Evolutionary conservation across 2,113 vertebrate species (phyloP), one percentile per base, ranked within the genome.

Genomic region (Cnemophilus loriae): DNA sequence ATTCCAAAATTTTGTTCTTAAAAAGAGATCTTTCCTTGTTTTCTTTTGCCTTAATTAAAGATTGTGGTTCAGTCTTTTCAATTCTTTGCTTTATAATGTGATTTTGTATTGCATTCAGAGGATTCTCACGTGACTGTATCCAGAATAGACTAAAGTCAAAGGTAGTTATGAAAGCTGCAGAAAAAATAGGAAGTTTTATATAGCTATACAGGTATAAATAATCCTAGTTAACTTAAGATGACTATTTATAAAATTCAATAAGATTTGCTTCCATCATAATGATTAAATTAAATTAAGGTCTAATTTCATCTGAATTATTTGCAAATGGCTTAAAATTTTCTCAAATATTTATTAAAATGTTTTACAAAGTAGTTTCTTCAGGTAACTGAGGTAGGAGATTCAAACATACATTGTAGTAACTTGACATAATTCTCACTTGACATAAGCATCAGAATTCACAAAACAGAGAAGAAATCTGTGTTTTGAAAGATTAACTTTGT

Each of bases 91-190:
- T 68, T 55, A 6, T 3, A 32, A 46, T 11, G 3, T 6, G 5
- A 52, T 47, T 73, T 65, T 59, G 4, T 42, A 44, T 14, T 68
- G 22, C 44, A 42, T 65, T 83, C n/a, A 61, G 21, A 42, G 21
- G 8, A 81, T 22, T 46, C 11, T 82, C 11, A 33, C 0, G 0
- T 23, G 13, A 74, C 35, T 17, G 4, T 23, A 61, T 24, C 7
- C 23, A 63, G 9, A 93, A 61, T 0, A 77, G 20, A 85, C 35
- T 81, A 67, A 89, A 74, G 32, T 6, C 13, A 68, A 32, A 65
- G 6, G 39, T 33, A 22, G 13, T 11, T 27, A 61, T 12, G 37
- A 49, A 75, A 71, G 47, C 49, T 80, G 4, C 16, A 60, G 30
- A 33, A 73, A 87, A 87, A 84, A 2, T 7, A 24, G 7, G 10